Evolutionary conservation across 2,797 vertebrate species (phyloP), one percentile per base, ranked within the genome.

Genomic region (Euphonia xanthogaster): DNA sequence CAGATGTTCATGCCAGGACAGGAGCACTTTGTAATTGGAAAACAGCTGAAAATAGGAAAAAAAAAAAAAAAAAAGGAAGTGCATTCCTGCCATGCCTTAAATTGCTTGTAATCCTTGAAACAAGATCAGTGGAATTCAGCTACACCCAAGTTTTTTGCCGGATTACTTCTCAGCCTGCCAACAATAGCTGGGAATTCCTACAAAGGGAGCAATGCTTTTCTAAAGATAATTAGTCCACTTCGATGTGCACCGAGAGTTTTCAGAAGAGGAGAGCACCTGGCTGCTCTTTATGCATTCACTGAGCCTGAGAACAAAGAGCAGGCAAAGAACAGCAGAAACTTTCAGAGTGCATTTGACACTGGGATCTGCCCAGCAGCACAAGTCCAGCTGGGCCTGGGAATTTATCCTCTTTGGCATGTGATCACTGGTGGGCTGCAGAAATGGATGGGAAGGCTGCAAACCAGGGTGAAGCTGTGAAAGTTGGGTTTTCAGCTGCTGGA

Each of bases 1-100:
- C 80, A 79, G 79, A 95, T 53, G 23, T 81, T 93, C 86, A 39
- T 92, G 92, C 83, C 70, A 86, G 94, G 80, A 94, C 90, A 91
- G 62, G 79, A 93, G 51, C 67, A 63, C 15, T 84, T 57, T 70
- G 48, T 95, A 95, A 95, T 40, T 93, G 88, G 73, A 92, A 95
- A 88, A 68, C 7, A 92, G 70, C 25, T 90, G 54, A 88, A 95
- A 94, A 94, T 42, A 63, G 37, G 3, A 76, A 78, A 70, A 68
- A 16, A 40, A 58, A 42, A 40, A 40, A 68, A 68, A 30, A 63
- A 62, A 55, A 31, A 45, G 28, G 31, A 95, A 88, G 11, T 45
- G 51, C 11, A 7, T 74, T 88, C 28, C 82, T 81, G 18, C 73
- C 60, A 72, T 81, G 80, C 40, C 60, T 95, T 73, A 63, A 85